A percentile compares a stretch with the other conserved stretches of the same genome.
phyloP scores from a whole-genome alignment of 2,888 invertebrate genomes.

The Drosophila eohydei region DNA sequence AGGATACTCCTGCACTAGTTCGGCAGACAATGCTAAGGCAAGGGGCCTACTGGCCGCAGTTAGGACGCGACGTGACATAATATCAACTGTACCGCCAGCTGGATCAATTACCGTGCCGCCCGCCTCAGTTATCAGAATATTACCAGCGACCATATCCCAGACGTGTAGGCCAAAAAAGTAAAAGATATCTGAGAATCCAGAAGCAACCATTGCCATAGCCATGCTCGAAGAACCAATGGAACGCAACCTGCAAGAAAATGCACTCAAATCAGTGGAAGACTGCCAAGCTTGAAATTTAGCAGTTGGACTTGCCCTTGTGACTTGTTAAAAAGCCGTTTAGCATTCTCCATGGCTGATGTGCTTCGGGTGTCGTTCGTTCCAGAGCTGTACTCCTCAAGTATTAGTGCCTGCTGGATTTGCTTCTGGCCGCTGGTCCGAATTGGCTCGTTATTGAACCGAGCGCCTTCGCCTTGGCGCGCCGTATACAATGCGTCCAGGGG shows the following conservation, averaged over 20 bases:
- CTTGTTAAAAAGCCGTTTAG: conserved; percentile 87
- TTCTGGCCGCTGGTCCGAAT: conserved; percentile 42
- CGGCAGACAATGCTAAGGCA: conserved; percentile 88
- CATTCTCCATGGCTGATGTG: conserved; percentile 88
- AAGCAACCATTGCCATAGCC: conserved; percentile 96
- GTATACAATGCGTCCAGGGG: conserved; percentile 49
- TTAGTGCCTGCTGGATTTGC: conserved; percentile 39
- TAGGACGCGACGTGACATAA: conserved; percentile 92
- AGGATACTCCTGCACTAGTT: conserved; percentile 90
- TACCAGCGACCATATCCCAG: conserved; percentile 96
- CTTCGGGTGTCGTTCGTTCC: conserved; percentile 26
- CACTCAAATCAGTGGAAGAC: background rate
- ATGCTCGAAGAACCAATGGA: conserved; percentile 96
- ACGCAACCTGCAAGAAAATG: conserved; percentile 87
- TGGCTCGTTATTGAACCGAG: conserved; percentile 38
- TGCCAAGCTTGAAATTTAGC: no score
- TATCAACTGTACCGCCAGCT: conserved; percentile 91
- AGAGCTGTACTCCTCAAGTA: conserved; percentile 60
- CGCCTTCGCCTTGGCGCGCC: conserved; percentile 49
- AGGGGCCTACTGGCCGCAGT: conserved; percentile 90
- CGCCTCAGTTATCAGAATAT: conserved; percentile 95
- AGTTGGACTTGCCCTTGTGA: conserved; percentile 89
- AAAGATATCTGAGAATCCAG: conserved; percentile 94
- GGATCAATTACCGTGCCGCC: conserved; percentile 96
- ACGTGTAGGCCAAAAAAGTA: conserved; percentile 97